Percentiles rank a stretch among this genome's conserved stretches.
Evolutionary conservation across 2,888 invertebrate genomes (phyloP).

Genomic region (Dasypogon diadema): DNA sequence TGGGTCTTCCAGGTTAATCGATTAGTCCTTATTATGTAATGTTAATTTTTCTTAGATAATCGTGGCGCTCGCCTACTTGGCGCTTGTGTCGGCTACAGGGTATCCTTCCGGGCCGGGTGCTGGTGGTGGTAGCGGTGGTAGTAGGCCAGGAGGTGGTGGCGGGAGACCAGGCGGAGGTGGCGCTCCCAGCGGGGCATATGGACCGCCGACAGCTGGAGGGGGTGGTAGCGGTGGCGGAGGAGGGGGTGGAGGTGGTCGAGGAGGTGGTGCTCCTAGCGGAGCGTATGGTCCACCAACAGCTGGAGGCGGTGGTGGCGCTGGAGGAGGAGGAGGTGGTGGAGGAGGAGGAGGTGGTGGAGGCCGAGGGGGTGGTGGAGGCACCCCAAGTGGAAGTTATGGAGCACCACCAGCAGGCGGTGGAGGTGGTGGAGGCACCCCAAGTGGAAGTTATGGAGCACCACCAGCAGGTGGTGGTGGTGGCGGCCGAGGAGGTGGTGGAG

Average conservation of each 20-base stretch:
- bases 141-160: not conserved
- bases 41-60: conserved; percentile 48
- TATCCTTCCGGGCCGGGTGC: conserved; percentile 54
- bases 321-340: conserved; percentile 11
- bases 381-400: conserved; percentile 51
- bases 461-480: conserved; percentile 16
- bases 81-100: conserved; percentile 51
- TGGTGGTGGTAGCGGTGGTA: not conserved
- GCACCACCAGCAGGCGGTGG: not conserved
- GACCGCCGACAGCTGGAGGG: conserved; percentile 38
- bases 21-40: not conserved
- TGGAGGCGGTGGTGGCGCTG: not conserved
- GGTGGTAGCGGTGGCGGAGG: conserved; percentile 15
- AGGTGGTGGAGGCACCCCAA: conserved; percentile 1
- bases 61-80: conserved; percentile 48
- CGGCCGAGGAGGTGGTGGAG: not conserved
- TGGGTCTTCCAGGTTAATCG: not conserved
- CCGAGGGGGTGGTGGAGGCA: conserved; percentile 50
- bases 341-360: not conserved
- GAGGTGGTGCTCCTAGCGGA: conserved; percentile 1
- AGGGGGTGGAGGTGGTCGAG: not conserved
- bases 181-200: conserved; percentile 1
- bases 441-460: conserved; percentile 52
- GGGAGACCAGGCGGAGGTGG: not conserved
- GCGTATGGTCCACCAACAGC: conserved; percentile 37